phyloP scores from a whole-genome alignment of 1,140 invertebrate genomes.

The Temnothorax nylanderi region DNA sequence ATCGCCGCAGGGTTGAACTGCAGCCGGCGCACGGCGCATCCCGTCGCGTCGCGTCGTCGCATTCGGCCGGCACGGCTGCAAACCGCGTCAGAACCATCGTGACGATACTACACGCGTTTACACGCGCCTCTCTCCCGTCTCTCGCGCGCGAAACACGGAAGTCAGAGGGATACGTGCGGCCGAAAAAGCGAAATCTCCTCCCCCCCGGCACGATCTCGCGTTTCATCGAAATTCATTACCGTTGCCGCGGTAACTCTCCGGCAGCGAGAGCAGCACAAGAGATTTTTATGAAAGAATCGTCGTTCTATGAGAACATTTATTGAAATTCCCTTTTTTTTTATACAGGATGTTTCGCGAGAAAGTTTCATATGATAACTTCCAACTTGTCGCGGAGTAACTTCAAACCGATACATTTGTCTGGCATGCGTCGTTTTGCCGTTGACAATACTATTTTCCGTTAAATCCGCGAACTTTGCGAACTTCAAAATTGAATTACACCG shows the following conservation, averaged over 20 bases:
- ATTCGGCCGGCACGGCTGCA: conserved; percentile 25
- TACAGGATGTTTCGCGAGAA: not conserved
- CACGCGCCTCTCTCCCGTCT: not conserved
- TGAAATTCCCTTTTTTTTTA: not conserved
- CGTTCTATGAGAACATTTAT: not conserved
- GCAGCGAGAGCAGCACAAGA: too few relatives aligned
- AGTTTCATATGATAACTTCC: not conserved
- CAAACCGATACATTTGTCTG: conserved; percentile 40
- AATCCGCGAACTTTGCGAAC: conserved; percentile 38
- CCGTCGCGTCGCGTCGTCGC: not conserved
- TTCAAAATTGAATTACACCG: conserved; percentile 48
- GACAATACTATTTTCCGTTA: conserved; percentile 18
- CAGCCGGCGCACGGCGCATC: not conserved
- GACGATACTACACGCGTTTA: not conserved
- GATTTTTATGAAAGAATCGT: not conserved
- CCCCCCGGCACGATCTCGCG: not conserved
- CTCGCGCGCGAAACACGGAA: conserved; percentile 15
- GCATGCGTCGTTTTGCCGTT: not conserved
- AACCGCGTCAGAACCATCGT: conserved; percentile 23
- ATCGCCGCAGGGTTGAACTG: conserved; percentile 3
- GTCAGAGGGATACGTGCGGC: not conserved
- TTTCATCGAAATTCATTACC: conserved; percentile 1
- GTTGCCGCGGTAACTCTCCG: not conserved
- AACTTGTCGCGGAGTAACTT: conserved; percentile 20
- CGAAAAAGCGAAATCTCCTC: not conserved